phyloP scores from a whole-genome alignment of 2,888 invertebrate genomes.

The Biston stratarius region DNA sequence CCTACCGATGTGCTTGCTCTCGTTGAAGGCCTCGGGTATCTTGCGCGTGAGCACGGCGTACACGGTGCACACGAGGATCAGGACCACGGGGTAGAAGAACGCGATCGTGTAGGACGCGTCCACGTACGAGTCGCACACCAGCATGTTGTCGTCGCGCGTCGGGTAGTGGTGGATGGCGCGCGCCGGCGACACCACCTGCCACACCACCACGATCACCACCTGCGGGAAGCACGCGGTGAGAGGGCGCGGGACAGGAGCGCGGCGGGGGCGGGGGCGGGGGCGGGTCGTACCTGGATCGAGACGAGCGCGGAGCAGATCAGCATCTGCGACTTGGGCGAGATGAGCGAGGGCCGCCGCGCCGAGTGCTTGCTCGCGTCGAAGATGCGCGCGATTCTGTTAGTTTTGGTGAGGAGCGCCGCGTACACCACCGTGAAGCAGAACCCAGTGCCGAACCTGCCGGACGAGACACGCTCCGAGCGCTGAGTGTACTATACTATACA shows the following conservation, averaged over 20 bases:
- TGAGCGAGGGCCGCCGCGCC: conserved; percentile 96
- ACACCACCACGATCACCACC: conserved; percentile 94
- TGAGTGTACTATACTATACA: no score
- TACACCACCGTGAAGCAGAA: conserved; percentile 99
- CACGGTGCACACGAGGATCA: conserved; percentile 96
- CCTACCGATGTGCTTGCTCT: conserved; percentile 96
- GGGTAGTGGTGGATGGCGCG: conserved; percentile 95
- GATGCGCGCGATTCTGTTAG: conserved; percentile 98
- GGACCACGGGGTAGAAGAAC: conserved; percentile 95
- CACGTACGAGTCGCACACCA: conserved; percentile 96
- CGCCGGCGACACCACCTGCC: conserved; percentile 97
- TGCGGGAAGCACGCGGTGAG: conserved; percentile 38
- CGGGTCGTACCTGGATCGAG: conserved; percentile 90
- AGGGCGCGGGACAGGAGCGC: neutral
- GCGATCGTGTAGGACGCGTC: conserved; percentile 97
- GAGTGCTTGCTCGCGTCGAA: conserved; percentile 97
- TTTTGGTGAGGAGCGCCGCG: conserved; percentile 98
- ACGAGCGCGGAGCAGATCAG: conserved; percentile 95
- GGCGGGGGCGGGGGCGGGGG: neutral
- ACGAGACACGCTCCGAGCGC: no score
- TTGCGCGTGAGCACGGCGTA: conserved; percentile 98
- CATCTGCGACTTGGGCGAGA: conserved; percentile 95
- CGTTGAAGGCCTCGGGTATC: conserved; percentile 99
- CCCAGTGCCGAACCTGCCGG: conserved; percentile 91
- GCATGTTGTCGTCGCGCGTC: conserved; percentile 94